Conservation (phyloP, 2,888 invertebrate species). For the Troides oblongomaculatus region DNA sequence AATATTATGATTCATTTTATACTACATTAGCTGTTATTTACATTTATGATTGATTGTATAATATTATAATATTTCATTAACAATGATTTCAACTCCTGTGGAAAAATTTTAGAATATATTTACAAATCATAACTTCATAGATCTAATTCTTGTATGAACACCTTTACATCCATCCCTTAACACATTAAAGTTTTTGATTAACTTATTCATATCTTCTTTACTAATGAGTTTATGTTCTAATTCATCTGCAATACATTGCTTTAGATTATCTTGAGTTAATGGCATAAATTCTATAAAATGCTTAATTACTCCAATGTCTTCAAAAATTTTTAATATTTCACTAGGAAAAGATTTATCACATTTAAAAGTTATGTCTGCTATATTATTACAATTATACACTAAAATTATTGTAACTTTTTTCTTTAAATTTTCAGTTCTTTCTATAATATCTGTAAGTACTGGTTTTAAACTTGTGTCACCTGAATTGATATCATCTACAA, state of each 20-base stretch:
- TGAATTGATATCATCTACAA: constrained; percentile 61
- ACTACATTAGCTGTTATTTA: too few relatives aligned
- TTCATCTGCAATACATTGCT: constrained; percentile 61
- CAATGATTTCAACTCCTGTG: background rate
- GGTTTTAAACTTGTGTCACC: constrained; percentile 47
- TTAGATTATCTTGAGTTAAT: constrained; percentile 52
- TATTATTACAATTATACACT: constrained; percentile 60
- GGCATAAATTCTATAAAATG: constrained; percentile 56
- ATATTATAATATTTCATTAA: too few relatives aligned
- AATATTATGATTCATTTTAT: too few relatives aligned
- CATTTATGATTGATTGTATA: too few relatives aligned
- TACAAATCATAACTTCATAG: constrained; percentile 43
- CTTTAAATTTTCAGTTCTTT: constrained; percentile 53
- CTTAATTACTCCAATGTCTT: constrained; percentile 47
- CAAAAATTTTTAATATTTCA: constrained; percentile 46
- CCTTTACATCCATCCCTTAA: constrained; percentile 70
- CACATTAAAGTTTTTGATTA: constrained; percentile 65
- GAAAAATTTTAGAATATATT: constrained; percentile 33
- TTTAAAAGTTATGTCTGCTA: constrained; percentile 42
- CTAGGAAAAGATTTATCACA: constrained; percentile 49
- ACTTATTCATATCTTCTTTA: constrained; percentile 42
- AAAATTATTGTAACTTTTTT: constrained; percentile 60
- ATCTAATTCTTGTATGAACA: constrained; percentile 66
- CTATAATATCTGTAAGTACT: constrained; percentile 48
- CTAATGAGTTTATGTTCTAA: constrained; percentile 40